These are phyloP conservation scores for Anthopleura xanthogrammica DNA, from an alignment of 92 coral and sea anemone genomes.

Conservation along the genomic window DNA sequence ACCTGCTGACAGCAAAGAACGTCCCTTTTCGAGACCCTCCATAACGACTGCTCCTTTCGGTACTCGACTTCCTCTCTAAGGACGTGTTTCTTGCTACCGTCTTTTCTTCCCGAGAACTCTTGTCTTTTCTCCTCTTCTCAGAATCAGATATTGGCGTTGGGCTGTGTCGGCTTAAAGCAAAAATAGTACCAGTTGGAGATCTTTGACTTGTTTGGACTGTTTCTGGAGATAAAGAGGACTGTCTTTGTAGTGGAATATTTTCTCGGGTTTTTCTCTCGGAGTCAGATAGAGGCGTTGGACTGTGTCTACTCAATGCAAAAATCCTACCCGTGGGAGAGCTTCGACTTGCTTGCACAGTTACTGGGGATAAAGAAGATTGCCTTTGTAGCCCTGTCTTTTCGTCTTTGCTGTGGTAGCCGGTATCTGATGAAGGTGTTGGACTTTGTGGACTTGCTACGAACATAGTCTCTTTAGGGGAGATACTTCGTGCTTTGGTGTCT, in stretches of 20 bases:
- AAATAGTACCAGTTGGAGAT: constrained; percentile 12
- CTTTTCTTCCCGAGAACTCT: not conserved
- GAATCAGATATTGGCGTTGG: constrained; percentile 7
- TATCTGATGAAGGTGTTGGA: constrained; percentile 23
- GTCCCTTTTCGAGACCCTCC: constrained; percentile 16
- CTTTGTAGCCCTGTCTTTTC: not conserved
- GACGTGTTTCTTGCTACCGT: not conserved
- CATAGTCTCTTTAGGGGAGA: not conserved
- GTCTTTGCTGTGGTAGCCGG: not conserved
- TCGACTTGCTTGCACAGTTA: not conserved
- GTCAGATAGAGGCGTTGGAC: constrained; percentile 12
- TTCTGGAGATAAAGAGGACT: constrained; percentile 17
- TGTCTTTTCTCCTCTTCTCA: not conserved
- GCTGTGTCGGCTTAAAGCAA: constrained; percentile 28
- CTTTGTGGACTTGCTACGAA: constrained; percentile 22
- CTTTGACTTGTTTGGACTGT: not conserved
- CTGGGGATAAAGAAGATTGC: constrained; percentile 1
- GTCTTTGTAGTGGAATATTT: not conserved
- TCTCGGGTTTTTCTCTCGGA: constrained; percentile 23
- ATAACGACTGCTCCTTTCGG: constrained; percentile 2
- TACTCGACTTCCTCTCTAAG: not conserved
- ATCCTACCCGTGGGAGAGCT: not conserved
- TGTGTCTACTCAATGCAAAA: constrained; percentile 4
- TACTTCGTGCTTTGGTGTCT: not conserved
- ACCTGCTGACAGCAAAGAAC: constrained; percentile 26